Conservation (phyloP, 2,113 vertebrate genomes). For the Alexandromys fortis region DNA sequence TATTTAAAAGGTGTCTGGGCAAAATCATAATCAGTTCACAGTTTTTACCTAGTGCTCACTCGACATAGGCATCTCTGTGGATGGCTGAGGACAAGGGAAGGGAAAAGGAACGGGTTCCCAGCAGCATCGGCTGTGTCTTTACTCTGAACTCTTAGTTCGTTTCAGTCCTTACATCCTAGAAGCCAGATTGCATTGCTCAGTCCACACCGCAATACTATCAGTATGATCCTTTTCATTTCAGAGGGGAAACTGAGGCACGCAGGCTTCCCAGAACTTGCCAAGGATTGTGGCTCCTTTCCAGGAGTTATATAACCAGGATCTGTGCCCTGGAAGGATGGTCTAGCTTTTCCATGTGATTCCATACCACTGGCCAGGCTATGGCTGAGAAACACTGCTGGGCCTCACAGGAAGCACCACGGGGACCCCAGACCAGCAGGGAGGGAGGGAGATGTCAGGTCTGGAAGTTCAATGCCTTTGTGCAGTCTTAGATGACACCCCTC, state of each 20-base stretch:
- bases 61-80: neutral
- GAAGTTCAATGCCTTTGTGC: neutral
- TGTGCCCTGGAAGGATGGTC: neutral
- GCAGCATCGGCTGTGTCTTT: neutral
- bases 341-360: neutral
- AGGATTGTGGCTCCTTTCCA: neutral
- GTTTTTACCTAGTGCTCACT: neutral
- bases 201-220: neutral
- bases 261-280: neutral
- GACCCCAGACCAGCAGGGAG: too few relatives aligned
- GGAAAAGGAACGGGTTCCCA: neutral
- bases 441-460: too few relatives aligned
- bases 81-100: neutral
- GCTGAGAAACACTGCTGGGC: accelerated
- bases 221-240: neutral
- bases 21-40: neutral
- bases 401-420: accelerated
- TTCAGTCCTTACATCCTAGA: neutral
- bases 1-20: neutral
- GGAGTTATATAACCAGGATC: neutral
- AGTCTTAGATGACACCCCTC: too few relatives aligned
- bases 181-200: neutral
- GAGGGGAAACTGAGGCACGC: neutral
- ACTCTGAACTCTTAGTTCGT: neutral
- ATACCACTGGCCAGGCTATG: accelerated